Conservation (phyloP, 2,797 vertebrate genomes). For the Bradypodion pumilum region DNA sequence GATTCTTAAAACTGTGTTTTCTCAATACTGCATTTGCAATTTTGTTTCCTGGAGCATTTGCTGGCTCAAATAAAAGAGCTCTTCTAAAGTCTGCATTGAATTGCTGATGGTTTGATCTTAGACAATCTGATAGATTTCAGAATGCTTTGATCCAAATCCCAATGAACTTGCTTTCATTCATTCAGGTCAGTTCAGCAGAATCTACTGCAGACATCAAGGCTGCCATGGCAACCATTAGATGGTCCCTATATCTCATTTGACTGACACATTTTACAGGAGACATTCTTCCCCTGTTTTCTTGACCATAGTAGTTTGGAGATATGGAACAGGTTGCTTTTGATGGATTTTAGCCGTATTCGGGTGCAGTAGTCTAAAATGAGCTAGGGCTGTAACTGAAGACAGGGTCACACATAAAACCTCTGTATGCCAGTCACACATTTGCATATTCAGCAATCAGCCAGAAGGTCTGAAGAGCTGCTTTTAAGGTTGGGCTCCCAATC, state of each 20-base stretch:
- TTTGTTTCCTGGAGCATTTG: slow-evolving; percentile 61
- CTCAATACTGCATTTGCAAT: slow-evolving; percentile 67
- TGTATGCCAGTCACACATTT: too few species aligned
- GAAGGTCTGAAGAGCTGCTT: too few species aligned
- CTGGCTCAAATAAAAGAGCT: slow-evolving; percentile 69
- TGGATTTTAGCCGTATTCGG: too few species aligned
- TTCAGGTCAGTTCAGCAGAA: not conserved
- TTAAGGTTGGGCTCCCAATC: too few species aligned
- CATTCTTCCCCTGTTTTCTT: not conserved
- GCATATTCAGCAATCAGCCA: too few species aligned
- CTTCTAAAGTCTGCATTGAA: slow-evolving; percentile 60
- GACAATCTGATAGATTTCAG: too few species aligned
- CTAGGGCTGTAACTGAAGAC: too few species aligned
- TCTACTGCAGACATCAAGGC: not conserved
- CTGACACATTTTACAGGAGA: not conserved
- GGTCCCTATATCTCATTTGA: not conserved
- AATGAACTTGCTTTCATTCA: slow-evolving; percentile 7
- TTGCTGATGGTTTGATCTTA: not conserved
- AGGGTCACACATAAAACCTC: too few species aligned
- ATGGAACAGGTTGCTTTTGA: not conserved
- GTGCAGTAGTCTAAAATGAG: too few species aligned
- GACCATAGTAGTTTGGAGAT: not conserved
- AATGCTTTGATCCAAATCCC: not conserved
- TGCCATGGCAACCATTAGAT: not conserved
- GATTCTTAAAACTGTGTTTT: slow-evolving; percentile 62